Evolutionary conservation across 2,797 vertebrate genomes (phyloP).

Genomic region (Steatocranus sp.): DNA sequence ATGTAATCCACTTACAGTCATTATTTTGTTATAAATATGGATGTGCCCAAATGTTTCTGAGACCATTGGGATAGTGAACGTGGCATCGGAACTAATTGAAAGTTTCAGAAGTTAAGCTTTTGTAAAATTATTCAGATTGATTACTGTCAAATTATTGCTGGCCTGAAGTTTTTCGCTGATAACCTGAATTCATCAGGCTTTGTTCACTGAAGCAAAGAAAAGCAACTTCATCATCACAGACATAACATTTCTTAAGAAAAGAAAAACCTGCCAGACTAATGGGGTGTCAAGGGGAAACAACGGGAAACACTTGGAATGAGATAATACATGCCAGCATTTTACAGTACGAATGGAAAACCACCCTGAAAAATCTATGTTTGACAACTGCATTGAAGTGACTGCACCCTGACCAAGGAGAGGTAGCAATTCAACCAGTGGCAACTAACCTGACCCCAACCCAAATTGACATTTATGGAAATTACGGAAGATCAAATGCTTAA

Average conservation of each 20-base stretch:
- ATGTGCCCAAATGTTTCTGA: background rate
- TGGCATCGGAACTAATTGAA: background rate
- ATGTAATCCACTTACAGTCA: background rate
- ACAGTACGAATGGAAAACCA: background rate
- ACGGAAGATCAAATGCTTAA: background rate
- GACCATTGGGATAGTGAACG: background rate
- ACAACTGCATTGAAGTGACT: background rate
- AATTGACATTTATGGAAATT: background rate
- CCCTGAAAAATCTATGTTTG: background rate
- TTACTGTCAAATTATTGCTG: background rate
- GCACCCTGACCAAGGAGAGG: background rate
- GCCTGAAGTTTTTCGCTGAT: background rate
- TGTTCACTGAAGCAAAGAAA: background rate
- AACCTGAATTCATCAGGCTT: background rate
- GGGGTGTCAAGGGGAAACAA: background rate
- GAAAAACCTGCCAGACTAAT: background rate
- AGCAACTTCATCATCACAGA: background rate
- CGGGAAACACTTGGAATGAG: background rate
- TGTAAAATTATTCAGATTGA: background rate
- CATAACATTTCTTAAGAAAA: background rate
- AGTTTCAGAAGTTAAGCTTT: background rate
- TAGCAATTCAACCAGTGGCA: background rate
- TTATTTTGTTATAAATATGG: background rate
- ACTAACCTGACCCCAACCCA: rapidly evolving
- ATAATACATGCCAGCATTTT: background rate